A percentile compares a stretch with the other conserved stretches of the same genome.
Evolutionary conservation across 1,140 invertebrate species (phyloP).

Genomic region (Drosophila teissieri): DNA sequence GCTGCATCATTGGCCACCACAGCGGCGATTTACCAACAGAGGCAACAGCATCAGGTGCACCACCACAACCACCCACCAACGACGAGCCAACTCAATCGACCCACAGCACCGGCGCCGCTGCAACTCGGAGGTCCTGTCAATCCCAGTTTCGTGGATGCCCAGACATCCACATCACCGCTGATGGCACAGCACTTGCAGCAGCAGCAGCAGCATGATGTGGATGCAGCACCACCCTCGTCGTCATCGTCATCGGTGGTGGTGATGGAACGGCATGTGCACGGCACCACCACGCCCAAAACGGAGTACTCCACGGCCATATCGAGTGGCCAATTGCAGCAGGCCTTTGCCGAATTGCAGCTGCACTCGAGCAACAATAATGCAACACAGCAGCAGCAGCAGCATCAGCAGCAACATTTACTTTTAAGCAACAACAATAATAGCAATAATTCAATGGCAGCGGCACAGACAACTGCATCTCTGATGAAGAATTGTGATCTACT

Average conservation of each 20-base stretch:
- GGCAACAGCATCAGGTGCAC: constrained; percentile 42
- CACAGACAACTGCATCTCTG: constrained; percentile 49
- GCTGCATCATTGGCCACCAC: constrained; percentile 65
- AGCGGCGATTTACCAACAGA: constrained; percentile 58
- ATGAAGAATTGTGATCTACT: constrained; percentile 84
- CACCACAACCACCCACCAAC: constrained; percentile 17
- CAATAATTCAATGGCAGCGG: constrained; percentile 74
- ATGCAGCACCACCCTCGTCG: not conserved
- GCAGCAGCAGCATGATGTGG: constrained; percentile 1
- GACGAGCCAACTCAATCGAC: constrained; percentile 9
- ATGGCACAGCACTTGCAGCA: not conserved
- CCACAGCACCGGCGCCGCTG: constrained; percentile 36
- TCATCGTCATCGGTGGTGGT: not conserved
- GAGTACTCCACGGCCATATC: constrained; percentile 80
- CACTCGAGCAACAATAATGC: constrained; percentile 53
- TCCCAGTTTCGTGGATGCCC: constrained; percentile 68
- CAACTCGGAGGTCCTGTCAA: constrained; percentile 42
- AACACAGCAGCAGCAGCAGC: constrained; percentile 42
- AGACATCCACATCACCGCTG: constrained; percentile 76
- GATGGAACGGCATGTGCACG: constrained; percentile 50
- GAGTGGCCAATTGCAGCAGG: constrained; percentile 73
- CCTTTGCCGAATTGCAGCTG: constrained; percentile 68
- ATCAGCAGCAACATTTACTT: constrained; percentile 69
- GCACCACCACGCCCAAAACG: constrained; percentile 76
- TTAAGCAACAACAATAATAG: constrained; percentile 84